Base-by-base conservation (phyloP, 2,888 invertebrate species). In the Cephalotes varians region DNA sequence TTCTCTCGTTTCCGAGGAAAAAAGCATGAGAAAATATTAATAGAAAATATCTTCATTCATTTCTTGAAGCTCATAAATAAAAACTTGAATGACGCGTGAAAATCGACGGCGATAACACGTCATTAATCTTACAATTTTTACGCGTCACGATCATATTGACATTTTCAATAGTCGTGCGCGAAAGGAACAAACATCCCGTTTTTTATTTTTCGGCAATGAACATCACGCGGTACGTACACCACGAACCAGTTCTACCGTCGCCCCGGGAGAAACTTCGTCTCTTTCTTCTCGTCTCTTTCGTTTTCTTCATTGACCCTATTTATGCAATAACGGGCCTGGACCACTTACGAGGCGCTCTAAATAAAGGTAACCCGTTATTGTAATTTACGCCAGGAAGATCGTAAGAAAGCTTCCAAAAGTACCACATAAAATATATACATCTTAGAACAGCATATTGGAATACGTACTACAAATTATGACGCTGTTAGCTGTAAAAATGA, bases 321-420 rank as follows among this genome's bases (percentile, higher is more conserved):
- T 56, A 76, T 73, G 82, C 71, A 85, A 83, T 65, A 69, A 83
- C 86, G 83, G 86, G 82, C 49, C 79, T 82, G 86, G 82, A 60
- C 62, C 67, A 74, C 58, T 81, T 76, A 51, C 72, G n/a, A 47
- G 12, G 2, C 28, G 37, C 44, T 69, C 71, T 56, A 31, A 79
- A 79, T 58, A 79, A 71, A 37, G 12, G 6, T 34, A 34, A n/a
- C 44, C 60, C 77, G 56, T 77, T 77, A 56, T 12, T 37, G 28
- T 40, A 76, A 40, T 40, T 79, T 25, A 18, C 25, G 10, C 21
- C 18, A n/a, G 18, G 10, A 58, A 44, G 56, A 58, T 44, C 7
- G 21, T 28, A 31, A 25, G 56, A 47, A 34, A 21, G 12, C 31
- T 47, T 56, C 18, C 28, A 4, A 37, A 25, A 28, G 9, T 28